Base-by-base conservation (phyloP, 2,888 invertebrate species). In the Dastarcus helophoroides region DNA sequence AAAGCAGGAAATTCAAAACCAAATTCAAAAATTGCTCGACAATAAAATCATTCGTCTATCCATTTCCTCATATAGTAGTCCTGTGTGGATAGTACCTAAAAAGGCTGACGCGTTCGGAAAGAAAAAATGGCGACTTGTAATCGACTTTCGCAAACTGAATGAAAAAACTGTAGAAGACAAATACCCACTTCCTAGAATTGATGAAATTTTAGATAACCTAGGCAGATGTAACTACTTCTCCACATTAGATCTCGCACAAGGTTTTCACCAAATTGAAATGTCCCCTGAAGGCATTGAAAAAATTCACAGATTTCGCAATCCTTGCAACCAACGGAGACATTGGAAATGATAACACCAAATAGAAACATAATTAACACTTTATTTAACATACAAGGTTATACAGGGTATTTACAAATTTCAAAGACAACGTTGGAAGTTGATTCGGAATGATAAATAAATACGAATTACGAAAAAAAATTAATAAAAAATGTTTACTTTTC, bases 71-170 rank as follows among this genome's bases (percentile, higher is more conserved):
- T 40, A 31, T 23, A 26, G 28, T 15, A 24, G 31, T 7, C 39
- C 41, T 3, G 26, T 40, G 4, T 22, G 23, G 24, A 24, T 33
- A 3, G 29, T 33, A 29, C 41, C 14, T 33, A 41, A 38, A 32
- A 37, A 43, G 29, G 5, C 24, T 14, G 41, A 42, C 22, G 33
- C 36, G 3, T 35, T 33, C n/a, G 39, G 38, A 4, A 38, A 31
- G 33, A 29, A 37, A n/a, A 41, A 41, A 35, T 40, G 32, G 29
- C 13, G 40, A n/a, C n/a, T n/a, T n/a, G n/a, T n/a, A n/a, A n/a
- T n/a, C n/a, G n/a, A n/a, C n/a, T n/a, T n/a, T n/a, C n/a, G 26
- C 2, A 19, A 21, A 26, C 14, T 27, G 22, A 32, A 32, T 10
- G 17, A 32, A 13, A 26, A 15, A 11, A 31, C 25, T 13, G 10